Percentiles rank a stretch among this genome's conserved stretches.
Conservation (phyloP, 1,140 invertebrate species). For the Anthonomus grandis region DNA sequence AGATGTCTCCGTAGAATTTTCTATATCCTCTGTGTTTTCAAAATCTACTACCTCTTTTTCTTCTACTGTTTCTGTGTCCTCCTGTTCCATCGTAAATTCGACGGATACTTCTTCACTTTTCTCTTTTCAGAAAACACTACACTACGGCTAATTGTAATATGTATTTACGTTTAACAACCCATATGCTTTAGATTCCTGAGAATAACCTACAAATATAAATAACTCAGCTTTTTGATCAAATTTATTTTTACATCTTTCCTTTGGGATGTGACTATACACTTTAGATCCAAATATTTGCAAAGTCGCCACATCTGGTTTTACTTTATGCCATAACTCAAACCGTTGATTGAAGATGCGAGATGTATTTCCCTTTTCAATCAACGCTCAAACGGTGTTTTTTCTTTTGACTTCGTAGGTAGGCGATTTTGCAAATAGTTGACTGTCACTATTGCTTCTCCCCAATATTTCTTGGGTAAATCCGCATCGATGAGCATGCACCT, state of each 20-base stretch:
- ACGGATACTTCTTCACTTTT: too few species aligned
- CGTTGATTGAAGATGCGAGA: too few species aligned
- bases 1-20: too few species aligned
- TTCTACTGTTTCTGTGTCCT: too few species aligned
- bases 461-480: slow-evolving; percentile 5
- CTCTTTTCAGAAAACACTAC: too few species aligned
- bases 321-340: slow-evolving; percentile 16
- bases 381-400: slow-evolving; percentile 20
- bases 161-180: slow-evolving; percentile 2
- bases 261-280: not conserved
- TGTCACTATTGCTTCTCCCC: slow-evolving; percentile 16
- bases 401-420: slow-evolving; percentile 4
- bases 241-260: slow-evolving; percentile 4
- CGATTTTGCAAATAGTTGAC: slow-evolving; percentile 17
- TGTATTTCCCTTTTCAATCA: too few species aligned
- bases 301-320: slow-evolving; percentile 26
- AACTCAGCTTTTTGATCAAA: slow-evolving; percentile 3
- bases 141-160: too few species aligned
- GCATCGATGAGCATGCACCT: slow-evolving; percentile 13
- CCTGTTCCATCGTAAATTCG: too few species aligned
- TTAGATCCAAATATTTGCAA: slow-evolving; percentile 9
- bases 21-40: not conserved
- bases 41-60: too few species aligned
- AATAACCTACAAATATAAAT: slow-evolving; percentile 6
- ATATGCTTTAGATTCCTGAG: slow-evolving; percentile 12